Evolutionary conservation across 2,113 vertebrate genomes (phyloP).

Genomic region (Lathamus discolor): DNA sequence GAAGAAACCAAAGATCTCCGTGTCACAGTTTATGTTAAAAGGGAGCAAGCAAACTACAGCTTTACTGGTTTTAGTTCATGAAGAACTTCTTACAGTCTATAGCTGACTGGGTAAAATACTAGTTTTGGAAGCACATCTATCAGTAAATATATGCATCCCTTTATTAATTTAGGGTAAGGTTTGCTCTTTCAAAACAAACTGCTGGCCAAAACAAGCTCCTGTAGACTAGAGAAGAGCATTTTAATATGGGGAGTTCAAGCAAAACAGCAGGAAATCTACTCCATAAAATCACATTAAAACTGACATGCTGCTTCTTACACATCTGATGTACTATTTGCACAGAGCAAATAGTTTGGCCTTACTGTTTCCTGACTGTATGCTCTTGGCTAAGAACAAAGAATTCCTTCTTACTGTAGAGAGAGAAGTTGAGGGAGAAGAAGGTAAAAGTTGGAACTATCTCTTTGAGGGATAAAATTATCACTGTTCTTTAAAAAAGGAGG

Average conservation of each 20-base stretch:
- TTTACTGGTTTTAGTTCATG: background rate
- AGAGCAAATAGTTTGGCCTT: background rate
- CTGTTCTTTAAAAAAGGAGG: background rate
- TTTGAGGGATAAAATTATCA: background rate
- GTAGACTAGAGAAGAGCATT: background rate
- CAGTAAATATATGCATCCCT: background rate
- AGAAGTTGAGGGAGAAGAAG: background rate
- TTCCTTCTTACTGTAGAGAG: background rate
- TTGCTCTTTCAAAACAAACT: constrained; percentile 23
- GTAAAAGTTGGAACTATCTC: background rate
- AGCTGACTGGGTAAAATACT: background rate
- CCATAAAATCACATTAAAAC: background rate
- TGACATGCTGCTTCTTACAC: background rate
- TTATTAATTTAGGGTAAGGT: background rate
- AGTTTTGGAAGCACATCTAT: background rate
- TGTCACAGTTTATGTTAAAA: background rate
- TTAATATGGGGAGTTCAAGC: constrained; percentile 1
- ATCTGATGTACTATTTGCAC: background rate
- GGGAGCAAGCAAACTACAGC: background rate
- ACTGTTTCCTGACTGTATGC: background rate
- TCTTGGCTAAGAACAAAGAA: background rate
- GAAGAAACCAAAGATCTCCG: background rate
- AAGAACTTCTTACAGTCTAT: background rate
- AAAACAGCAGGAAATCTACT: background rate
- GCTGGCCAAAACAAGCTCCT: background rate